Evolutionary conservation across 2,888 invertebrate species (phyloP), one percentile per base, ranked within the genome.

Genomic region (Aphrophora alni): DNA sequence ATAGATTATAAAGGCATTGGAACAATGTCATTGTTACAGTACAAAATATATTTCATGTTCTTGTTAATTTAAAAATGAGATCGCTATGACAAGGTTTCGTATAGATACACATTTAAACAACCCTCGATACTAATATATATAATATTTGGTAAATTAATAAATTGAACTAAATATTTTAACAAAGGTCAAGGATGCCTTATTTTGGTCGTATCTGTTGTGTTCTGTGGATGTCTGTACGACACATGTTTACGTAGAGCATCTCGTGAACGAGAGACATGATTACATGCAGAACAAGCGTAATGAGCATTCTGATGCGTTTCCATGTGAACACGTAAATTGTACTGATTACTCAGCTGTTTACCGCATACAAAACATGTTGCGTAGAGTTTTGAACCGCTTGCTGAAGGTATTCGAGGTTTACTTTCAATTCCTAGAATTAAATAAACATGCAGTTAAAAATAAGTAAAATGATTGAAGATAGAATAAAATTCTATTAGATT

Each of bases 161-260:
- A 44, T 44, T 44, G 44, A 44, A 44, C 44, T 44, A 44, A 44
- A 44, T 14, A 14, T 44, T 10, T 10, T 44, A 59, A 59, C 59
- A 5, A 59, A 21, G 59, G 59, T 59, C 59, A 59, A 59, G 59
- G 59, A 59, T 59, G 59, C 14, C 21, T 59, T 21, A 59, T 2
- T 44, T 44, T 44, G 10, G 44, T 44, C 59, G 59, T 59, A 21
- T 59, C 44, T 44, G 75, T 26, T 0, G 74, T 24, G 0, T 59
- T 78, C 72, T 83, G 84, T 25, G 95, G 95, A 88, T 96, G 96
- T 78, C 96, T 89, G 86, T 97, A 97, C 0, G 96, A 96, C 68
- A 97, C 95, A 87, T 97, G 97, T 88, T 97, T 97, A 83, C 97
- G 90, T 77, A 97, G 89, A 33, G 97, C 97, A 88, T 97, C 97